Base-by-base conservation (phyloP, 2,888 invertebrate genomes). In the Plagodis pulveraria region DNA sequence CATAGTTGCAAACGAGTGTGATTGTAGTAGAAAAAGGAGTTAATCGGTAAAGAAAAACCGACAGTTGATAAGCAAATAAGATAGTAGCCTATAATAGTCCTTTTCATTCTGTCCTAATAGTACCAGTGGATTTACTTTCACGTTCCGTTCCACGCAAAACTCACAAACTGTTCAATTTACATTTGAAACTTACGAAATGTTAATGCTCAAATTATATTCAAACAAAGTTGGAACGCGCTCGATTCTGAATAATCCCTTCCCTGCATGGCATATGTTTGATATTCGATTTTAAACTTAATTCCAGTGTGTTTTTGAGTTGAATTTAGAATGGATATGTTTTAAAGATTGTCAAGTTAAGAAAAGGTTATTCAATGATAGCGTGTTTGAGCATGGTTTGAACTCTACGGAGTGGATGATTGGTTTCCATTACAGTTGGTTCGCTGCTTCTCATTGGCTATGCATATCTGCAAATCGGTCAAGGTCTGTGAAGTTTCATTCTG, bases 171-270 rank as follows among this genome's bases (percentile, higher is more conserved):
- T 10, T 40, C 48, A 9, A 9, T 22, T 12, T 22, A 38, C 35
- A 35, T 11, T 48, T 12, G 22, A 9, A 48, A 7, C 8, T 46
- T 51, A 65, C 66, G 58, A 62, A 66, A 66, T 64, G 63, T 47
- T 55, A 63, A 62, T 48, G 46, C 62, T 62, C 45, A 66, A 64
- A 62, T 69, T 64, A 58, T 66, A 72, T 70, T 69, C 55, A 71
- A 74, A 72, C 70, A 69, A 64, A 68, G 62, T 66, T 61, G 50
- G 44, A 56, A 63, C 60, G 48, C 56, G 62, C 63, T 61, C 47
- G 53, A 33, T 50, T 48, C 48, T 6, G 58, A 42, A 40, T 53
- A 49, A 53, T 50, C 41, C 36, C 41, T 42, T 52, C 55, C 53
- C 33, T 12, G 42, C 43, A 42, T 50, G 45, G 45, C 47, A 33